Conservation (phyloP, 2,888 invertebrate genomes). For the Alloplasta piceator region DNA sequence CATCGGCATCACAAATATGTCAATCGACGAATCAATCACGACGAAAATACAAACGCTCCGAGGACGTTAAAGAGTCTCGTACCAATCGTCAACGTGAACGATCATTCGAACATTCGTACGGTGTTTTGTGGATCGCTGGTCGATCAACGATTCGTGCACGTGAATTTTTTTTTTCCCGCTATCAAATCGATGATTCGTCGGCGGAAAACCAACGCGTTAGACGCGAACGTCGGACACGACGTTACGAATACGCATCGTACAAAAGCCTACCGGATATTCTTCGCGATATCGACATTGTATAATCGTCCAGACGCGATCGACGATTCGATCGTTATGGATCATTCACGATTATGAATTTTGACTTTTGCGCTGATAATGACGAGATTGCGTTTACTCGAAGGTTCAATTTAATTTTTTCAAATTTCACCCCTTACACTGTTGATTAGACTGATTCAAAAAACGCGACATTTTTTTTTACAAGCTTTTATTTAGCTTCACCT, state of each 20-base stretch:
- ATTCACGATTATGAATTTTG: no score
- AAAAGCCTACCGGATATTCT: constrained; percentile 65
- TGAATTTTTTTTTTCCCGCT: constrained; percentile 15
- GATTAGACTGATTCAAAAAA: no score
- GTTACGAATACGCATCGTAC: constrained; percentile 53
- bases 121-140: constrained; percentile 36
- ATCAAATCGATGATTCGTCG: neutral
- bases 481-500: no score
- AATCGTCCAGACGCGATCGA: neutral
- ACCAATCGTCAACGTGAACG: constrained; percentile 26
- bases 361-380: no score
- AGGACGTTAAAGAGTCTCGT: constrained; percentile 14
- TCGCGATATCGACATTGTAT: constrained; percentile 54
- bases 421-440: no score
- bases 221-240: constrained; percentile 32
- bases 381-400: no score
- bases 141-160: constrained; percentile 46
- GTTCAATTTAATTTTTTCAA: no score
- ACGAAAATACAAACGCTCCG: constrained; percentile 19
- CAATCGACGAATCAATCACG: neutral
- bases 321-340: neutral
- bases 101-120: constrained; percentile 26
- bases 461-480: no score
- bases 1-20: constrained; percentile 18
- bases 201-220: constrained; percentile 21